A percentile compares a stretch with the other conserved stretches of the same genome.
Conservation (phyloP, 1,140 invertebrate genomes). For the Brachionus paranguensis region DNA sequence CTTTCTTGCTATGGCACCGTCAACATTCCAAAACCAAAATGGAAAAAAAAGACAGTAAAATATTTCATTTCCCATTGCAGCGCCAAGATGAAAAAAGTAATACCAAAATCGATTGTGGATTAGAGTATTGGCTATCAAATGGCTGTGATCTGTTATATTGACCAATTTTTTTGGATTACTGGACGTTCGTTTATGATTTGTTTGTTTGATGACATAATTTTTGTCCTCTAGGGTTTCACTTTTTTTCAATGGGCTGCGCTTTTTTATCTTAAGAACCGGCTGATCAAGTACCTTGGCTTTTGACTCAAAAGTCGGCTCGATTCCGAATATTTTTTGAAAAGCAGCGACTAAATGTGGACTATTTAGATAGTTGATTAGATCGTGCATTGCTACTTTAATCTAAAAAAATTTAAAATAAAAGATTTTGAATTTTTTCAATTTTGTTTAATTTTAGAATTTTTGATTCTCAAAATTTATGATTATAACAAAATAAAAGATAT, state of each 20-base stretch:
- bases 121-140: conserved; percentile 5
- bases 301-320: neutral
- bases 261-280: neutral
- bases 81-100: conserved; percentile 39
- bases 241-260: neutral
- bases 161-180: neutral
- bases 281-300: neutral
- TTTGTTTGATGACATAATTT: neutral
- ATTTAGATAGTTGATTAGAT: conserved; percentile 16
- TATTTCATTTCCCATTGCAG: conserved; percentile 40
- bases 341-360: conserved; percentile 17
- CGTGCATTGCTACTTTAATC: neutral
- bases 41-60: conserved; percentile 40
- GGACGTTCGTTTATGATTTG: neutral
- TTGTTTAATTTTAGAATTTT: neutral
- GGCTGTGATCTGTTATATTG: conserved; percentile 6
- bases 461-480: neutral
- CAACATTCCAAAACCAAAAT: conserved; percentile 40
- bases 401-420: neutral
- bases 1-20: conserved; percentile 37
- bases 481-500: neutral
- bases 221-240: neutral
- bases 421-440: neutral
- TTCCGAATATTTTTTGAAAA: conserved; percentile 37
- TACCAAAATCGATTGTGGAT: conserved; percentile 40